These are phyloP conservation scores for Nudaria mundana DNA, from an alignment of 2,888 invertebrate species.

Conservation along the genomic window DNA sequence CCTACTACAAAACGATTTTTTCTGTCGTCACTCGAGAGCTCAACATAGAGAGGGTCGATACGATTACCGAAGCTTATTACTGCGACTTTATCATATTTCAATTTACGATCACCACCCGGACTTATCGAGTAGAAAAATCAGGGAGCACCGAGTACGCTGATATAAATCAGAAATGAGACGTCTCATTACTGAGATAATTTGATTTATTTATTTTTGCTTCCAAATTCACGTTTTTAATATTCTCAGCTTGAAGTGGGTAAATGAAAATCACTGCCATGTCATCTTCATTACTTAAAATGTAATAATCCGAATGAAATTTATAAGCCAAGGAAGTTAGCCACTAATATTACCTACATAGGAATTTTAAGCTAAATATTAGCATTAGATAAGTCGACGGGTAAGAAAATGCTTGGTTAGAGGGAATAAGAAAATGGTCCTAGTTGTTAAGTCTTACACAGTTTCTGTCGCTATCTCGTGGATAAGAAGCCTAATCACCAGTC, in stretches of 20 bases:
- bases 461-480: slow-evolving; percentile 80
- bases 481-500: slow-evolving; percentile 81
- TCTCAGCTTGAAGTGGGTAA: not conserved
- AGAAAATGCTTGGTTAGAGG: slow-evolving; percentile 75
- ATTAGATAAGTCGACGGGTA: slow-evolving; percentile 75
- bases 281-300: slow-evolving; percentile 28
- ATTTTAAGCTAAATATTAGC: slow-evolving; percentile 67
- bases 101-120: slow-evolving; percentile 77
- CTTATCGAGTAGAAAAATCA: slow-evolving; percentile 78
- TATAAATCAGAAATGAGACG: slow-evolving; percentile 75
- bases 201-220: slow-evolving; percentile 42
- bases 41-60: slow-evolving; percentile 55
- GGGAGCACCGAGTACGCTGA: slow-evolving; percentile 55
- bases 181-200: slow-evolving; percentile 64
- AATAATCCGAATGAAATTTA: slow-evolving; percentile 45
- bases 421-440: slow-evolving; percentile 80
- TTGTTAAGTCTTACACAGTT: slow-evolving; percentile 81
- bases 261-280: no score
- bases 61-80: slow-evolving; percentile 71
- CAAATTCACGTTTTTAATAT: slow-evolving; percentile 2
- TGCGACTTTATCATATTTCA: slow-evolving; percentile 80
- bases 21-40: slow-evolving; percentile 44
- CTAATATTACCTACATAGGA: slow-evolving; percentile 66
- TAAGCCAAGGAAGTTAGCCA: slow-evolving; percentile 57
- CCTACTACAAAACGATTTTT: slow-evolving; percentile 26